Percentiles rank a stretch among this genome's conserved stretches.
Evolutionary conservation across 2,797 vertebrate genomes (phyloP).

Genomic region (Hyperoplus lanceolatus): DNA sequence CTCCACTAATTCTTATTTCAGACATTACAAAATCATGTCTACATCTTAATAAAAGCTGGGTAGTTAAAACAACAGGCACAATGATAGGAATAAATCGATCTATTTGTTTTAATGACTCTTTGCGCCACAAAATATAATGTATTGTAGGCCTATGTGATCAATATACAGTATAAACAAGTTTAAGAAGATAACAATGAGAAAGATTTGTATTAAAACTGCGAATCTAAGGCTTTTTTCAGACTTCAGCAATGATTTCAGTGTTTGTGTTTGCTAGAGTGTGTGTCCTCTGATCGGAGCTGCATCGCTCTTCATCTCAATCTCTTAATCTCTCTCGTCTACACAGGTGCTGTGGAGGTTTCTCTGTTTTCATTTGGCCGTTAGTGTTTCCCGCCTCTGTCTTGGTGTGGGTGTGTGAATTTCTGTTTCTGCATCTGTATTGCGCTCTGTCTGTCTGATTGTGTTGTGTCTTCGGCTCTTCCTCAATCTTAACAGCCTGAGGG

Average conservation of each 20-base stretch:
- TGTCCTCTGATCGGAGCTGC: conserved; percentile 14
- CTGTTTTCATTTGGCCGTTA: conserved; percentile 55
- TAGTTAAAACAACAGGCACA: neutral
- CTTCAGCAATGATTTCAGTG: neutral
- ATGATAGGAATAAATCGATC: neutral
- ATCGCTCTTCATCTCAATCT: conserved; percentile 30
- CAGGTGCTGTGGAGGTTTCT: conserved; percentile 60
- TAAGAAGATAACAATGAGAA: neutral
- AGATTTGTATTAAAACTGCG: neutral
- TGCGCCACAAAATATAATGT: neutral
- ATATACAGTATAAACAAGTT: no score
- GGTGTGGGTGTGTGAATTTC: neutral
- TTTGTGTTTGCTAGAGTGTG: neutral
- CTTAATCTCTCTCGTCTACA: conserved; percentile 37
- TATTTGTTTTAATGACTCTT: neutral
- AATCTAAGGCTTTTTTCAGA: neutral
- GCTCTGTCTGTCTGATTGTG: conserved; percentile 53
- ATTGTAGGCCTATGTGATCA: neutral
- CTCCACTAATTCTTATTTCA: conserved; percentile 6
- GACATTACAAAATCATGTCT: neutral
- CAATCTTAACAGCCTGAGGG: conserved; percentile 43
- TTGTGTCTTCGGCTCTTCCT: conserved; percentile 71
- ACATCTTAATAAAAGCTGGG: neutral
- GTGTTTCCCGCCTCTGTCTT: conserved; percentile 41
- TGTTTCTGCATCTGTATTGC: conserved; percentile 36